phyloP scores from a whole-genome alignment of 1,140 invertebrate species.

The Dermatophagoides farinae region DNA sequence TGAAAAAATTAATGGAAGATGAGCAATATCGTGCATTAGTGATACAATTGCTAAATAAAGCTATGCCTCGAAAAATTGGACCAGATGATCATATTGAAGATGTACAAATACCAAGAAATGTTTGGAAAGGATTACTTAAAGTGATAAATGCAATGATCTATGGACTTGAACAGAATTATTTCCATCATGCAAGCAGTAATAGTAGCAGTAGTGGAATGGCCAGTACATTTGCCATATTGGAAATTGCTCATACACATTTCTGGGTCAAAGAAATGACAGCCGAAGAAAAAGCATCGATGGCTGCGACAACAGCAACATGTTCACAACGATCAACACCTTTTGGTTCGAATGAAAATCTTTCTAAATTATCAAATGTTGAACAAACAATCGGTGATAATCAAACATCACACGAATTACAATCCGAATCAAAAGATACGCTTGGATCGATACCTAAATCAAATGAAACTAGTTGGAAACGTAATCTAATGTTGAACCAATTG shows the following conservation, averaged over 20 bases:
- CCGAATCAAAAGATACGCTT: neutral
- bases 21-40: slow-evolving; percentile 93
- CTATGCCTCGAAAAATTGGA: slow-evolving; percentile 73
- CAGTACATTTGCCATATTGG: slow-evolving; percentile 68
- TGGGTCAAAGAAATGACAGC: slow-evolving; percentile 57
- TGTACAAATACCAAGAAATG: slow-evolving; percentile 63
- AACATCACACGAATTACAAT: neutral
- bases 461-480: slow-evolving; percentile 30
- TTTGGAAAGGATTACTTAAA: slow-evolving; percentile 94
- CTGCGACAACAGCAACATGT: slow-evolving; percentile 23
- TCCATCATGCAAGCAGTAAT: slow-evolving; percentile 40
- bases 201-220: slow-evolving; percentile 64
- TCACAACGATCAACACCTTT: slow-evolving; percentile 13
- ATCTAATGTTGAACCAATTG: slow-evolving; percentile 58
- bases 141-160: slow-evolving; percentile 64
- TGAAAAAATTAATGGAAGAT: slow-evolving; percentile 95
- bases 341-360: slow-evolving; percentile 6
- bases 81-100: slow-evolving; percentile 94
- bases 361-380: neutral
- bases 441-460: neutral
- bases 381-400: neutral
- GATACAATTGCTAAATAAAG: slow-evolving; percentile 79
- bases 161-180: slow-evolving; percentile 76
- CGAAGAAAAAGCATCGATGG: slow-evolving; percentile 21
- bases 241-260: slow-evolving; percentile 95